Percentiles rank a stretch among this genome's conserved stretches.
phyloP scores from a whole-genome alignment of 2,797 vertebrate species.

The Sarcophilus harrisii region DNA sequence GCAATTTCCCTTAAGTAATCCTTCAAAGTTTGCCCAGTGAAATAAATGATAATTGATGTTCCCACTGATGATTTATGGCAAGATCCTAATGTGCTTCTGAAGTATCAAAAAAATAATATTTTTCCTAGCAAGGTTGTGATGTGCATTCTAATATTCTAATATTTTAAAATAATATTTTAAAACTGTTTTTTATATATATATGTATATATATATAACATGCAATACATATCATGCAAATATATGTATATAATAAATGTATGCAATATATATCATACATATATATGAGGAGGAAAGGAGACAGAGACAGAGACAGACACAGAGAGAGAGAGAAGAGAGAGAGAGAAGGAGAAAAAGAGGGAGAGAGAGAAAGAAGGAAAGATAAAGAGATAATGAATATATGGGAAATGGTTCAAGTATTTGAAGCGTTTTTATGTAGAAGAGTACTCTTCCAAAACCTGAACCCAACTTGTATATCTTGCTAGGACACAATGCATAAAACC shows the following conservation, averaged over 20 bases:
- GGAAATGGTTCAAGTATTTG: background rate
- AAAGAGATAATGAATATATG: too few relatives aligned
- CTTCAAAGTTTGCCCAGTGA: slow-evolving; percentile 56
- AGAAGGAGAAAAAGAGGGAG: too few relatives aligned
- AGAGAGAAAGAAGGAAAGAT: too few relatives aligned
- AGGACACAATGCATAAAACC: background rate
- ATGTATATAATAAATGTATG: too few relatives aligned
- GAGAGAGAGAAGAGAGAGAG: too few relatives aligned
- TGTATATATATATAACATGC: too few relatives aligned
- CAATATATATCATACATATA: background rate
- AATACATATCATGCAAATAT: background rate
- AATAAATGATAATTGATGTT: slow-evolving; percentile 40
- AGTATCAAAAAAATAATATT: slow-evolving; percentile 53
- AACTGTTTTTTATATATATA: background rate
- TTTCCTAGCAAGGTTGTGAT: slow-evolving; percentile 46
- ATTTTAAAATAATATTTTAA: slow-evolving; percentile 51
- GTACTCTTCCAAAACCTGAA: too few relatives aligned
- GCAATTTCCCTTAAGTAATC: slow-evolving; percentile 39
- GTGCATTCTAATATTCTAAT: background rate
- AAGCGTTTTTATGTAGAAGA: background rate
- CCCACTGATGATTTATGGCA: slow-evolving; percentile 1
- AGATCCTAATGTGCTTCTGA: background rate
- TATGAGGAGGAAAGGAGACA: too few relatives aligned
- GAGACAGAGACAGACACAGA: too few relatives aligned
- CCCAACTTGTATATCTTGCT: background rate